Percentiles rank a stretch among this genome's conserved stretches.
Conservation (phyloP, 2,113 vertebrate genomes). For the Macroglossus sobrinus region DNA sequence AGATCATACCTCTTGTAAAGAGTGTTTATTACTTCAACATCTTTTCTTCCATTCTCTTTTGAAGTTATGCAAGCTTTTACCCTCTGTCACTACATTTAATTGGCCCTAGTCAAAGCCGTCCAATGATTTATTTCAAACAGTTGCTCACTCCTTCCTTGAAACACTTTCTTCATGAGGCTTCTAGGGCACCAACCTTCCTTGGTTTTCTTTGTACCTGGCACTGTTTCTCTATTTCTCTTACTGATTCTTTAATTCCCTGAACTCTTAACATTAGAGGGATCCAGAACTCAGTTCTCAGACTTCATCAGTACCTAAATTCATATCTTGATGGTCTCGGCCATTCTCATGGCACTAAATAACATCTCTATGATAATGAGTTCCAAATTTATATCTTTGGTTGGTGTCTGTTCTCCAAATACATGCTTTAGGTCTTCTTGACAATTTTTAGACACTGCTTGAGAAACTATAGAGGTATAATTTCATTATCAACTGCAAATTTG, state of each 20-base stretch:
- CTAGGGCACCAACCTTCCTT: background rate
- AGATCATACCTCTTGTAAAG: background rate
- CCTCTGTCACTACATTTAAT: background rate
- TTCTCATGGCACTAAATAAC: background rate
- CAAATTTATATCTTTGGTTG: background rate
- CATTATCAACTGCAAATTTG: background rate
- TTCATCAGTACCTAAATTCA: background rate
- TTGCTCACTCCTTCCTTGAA: background rate
- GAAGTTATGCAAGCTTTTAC: background rate
- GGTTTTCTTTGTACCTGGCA: background rate
- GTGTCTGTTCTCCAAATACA: background rate
- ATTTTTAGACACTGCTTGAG: background rate
- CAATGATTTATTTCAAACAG: background rate
- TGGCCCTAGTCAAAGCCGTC: background rate
- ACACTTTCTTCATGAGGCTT: background rate
- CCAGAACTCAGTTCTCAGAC: background rate
- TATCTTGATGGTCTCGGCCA: background rate
- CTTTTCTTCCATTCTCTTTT: background rate
- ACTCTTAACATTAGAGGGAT: background rate
- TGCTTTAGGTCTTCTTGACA: background rate
- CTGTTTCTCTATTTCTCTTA: background rate
- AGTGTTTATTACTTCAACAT: background rate
- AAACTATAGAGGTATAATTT: background rate
- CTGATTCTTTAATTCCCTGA: background rate
- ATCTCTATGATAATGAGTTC: background rate